phyloP scores from a whole-genome alignment of 2,797 vertebrate genomes.

The Phoebastria nigripes region DNA sequence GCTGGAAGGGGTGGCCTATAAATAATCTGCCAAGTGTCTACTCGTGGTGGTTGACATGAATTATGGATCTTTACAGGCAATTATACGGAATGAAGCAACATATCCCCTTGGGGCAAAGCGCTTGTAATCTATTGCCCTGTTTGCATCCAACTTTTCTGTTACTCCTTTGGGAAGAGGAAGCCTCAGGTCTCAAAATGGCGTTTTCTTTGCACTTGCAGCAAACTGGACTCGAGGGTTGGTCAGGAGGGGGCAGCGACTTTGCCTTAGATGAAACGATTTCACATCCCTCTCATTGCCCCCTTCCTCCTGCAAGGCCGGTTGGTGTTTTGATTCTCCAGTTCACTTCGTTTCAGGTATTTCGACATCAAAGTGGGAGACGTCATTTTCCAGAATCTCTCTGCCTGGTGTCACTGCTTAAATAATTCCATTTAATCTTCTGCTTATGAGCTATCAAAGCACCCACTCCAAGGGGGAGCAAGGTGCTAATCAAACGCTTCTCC shows the following conservation, averaged over 20 bases:
- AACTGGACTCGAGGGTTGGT: neutral
- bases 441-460: conserved; percentile 65
- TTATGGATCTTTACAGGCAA: conserved; percentile 38
- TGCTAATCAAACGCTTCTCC: conserved; percentile 69
- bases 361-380: conserved; percentile 63
- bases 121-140: neutral
- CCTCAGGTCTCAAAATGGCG: neutral
- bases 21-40: neutral
- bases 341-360: conserved; percentile 38
- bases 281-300: neutral
- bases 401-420: conserved; percentile 58
- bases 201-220: neutral
- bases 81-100: conserved; percentile 5
- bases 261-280: conserved; percentile 42
- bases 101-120: neutral
- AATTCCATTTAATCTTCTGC: conserved; percentile 69
- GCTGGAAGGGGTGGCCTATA: neutral
- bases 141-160: neutral
- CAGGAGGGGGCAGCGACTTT: conserved; percentile 28
- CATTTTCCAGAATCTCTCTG: conserved; percentile 55
- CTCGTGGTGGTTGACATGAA: neutral
- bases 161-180: neutral
- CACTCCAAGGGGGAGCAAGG: conserved; percentile 58
- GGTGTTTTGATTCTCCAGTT: neutral
- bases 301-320: neutral